Evolutionary conservation across 2,113 vertebrate genomes (phyloP).

Genomic region (Lepidothrix coronata): DNA sequence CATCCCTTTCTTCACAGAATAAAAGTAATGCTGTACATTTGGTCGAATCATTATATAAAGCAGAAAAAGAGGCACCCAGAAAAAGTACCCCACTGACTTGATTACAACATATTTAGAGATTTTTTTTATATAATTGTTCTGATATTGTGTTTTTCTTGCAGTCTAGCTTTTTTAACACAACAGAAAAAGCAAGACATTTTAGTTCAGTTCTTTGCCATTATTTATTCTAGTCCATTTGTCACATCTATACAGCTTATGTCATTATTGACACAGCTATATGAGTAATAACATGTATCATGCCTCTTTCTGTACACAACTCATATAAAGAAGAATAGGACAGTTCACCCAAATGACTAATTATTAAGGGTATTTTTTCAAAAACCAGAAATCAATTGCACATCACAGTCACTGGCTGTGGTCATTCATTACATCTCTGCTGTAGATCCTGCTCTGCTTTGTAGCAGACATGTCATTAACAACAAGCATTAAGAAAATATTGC

Average conservation of each 20-base stretch:
- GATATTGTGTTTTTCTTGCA: neutral
- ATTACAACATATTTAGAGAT: neutral
- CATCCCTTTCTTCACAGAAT: neutral
- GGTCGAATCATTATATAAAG: neutral
- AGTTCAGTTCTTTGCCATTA: neutral
- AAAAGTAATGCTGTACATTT: neutral
- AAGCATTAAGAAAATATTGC: neutral
- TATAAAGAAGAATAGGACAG: neutral
- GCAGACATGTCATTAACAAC: neutral
- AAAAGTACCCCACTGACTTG: neutral
- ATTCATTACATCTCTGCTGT: neutral
- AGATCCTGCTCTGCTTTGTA: neutral
- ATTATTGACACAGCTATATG: constrained; percentile 14
- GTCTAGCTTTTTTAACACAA: neutral
- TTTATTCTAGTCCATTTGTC: neutral
- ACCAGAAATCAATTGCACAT: constrained; percentile 33
- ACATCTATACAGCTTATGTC: neutral
- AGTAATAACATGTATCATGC: constrained; percentile 32
- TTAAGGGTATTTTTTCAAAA: constrained; percentile 20
- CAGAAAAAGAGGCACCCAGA: neutral
- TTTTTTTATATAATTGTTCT: neutral
- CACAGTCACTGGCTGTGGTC: neutral
- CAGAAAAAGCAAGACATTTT: constrained; percentile 12
- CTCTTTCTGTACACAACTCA: neutral
- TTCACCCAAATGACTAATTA: constrained; percentile 33